These are phyloP conservation scores for Criorhina ranunculi DNA, from an alignment of 2,888 invertebrate species.

Conservation along the genomic window DNA sequence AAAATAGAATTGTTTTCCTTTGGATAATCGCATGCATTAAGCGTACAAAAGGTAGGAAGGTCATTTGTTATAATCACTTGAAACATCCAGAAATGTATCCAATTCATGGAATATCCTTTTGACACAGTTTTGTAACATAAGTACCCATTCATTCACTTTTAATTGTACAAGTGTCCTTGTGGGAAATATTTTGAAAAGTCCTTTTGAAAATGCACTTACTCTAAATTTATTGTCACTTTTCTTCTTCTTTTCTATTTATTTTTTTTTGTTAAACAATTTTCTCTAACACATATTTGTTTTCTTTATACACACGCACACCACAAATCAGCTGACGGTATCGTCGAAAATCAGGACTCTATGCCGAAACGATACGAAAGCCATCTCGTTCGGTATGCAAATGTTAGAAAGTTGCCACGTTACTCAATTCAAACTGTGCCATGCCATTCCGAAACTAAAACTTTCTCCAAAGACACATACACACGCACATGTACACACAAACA, in stretches of 20 bases:
- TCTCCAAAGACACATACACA: slow-evolving; percentile 30
- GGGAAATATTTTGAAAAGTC: neutral
- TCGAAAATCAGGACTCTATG: slow-evolving; percentile 54
- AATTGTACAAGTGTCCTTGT: neutral
- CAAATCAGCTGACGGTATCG: slow-evolving; percentile 69
- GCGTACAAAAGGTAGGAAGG: neutral
- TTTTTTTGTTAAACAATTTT: slow-evolving; percentile 24
- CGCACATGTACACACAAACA: too few relatives aligned
- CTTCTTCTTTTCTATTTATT: neutral
- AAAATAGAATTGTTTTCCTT: neutral
- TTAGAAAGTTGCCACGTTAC: slow-evolving; percentile 73
- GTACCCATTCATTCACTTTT: too few relatives aligned
- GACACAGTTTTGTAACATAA: slow-evolving; percentile 1
- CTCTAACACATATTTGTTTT: slow-evolving; percentile 22
- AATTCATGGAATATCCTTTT: neutral
- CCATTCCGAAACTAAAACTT: slow-evolving; percentile 58
- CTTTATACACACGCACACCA: slow-evolving; percentile 41
- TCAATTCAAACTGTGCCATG: slow-evolving; percentile 65
- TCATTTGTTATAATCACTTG: too few relatives aligned
- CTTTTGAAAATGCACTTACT: slow-evolving; percentile 15
- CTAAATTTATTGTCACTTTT: slow-evolving; percentile 29
- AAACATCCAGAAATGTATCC: neutral
- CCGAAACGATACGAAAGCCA: slow-evolving; percentile 67
- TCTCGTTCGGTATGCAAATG: slow-evolving; percentile 68
- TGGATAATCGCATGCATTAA: neutral